These are phyloP conservation scores for Parnassius glacialis DNA, from an alignment of 2,888 invertebrate species.

Conservation along the genomic window DNA sequence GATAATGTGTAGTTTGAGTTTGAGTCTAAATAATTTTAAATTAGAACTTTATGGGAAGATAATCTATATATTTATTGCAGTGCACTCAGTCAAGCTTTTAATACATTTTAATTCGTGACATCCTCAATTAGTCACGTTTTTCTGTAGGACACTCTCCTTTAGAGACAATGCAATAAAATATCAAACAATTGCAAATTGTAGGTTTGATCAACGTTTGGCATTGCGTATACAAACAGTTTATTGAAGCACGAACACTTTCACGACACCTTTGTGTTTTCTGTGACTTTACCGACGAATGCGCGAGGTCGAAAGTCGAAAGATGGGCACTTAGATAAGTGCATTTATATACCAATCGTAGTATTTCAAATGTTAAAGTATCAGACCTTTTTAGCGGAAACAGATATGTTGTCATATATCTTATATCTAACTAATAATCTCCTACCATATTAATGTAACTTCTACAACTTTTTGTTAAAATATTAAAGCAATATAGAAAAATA, in stretches of 20 bases:
- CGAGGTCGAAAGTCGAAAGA: constrained; percentile 10
- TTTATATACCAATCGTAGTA: background rate
- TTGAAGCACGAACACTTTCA: constrained; percentile 21
- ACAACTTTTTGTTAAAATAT: no score
- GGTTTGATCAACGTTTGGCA: constrained; percentile 22
- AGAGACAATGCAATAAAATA: constrained; percentile 18
- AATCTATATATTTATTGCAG: no score
- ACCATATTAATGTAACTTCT: no score
- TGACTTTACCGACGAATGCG: constrained; percentile 10
- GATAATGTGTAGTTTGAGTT: no score
- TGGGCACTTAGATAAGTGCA: background rate
- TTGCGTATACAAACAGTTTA: constrained; percentile 21
- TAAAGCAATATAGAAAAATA: no score
- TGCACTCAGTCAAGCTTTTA: no score
- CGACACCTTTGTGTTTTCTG: constrained; percentile 25
- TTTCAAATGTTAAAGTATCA: no score
- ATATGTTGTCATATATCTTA: no score
- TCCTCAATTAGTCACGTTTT: constrained; percentile 2
- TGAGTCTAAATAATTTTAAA: no score
- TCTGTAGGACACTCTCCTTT: background rate
- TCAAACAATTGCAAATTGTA: constrained; percentile 24
- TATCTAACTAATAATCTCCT: no score
- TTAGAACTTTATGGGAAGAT: no score
- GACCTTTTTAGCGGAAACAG: no score
- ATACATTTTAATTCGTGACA: background rate